Base-by-base conservation (phyloP, 2,888 invertebrate species). In the Caenorhabditis imperialis region DNA sequence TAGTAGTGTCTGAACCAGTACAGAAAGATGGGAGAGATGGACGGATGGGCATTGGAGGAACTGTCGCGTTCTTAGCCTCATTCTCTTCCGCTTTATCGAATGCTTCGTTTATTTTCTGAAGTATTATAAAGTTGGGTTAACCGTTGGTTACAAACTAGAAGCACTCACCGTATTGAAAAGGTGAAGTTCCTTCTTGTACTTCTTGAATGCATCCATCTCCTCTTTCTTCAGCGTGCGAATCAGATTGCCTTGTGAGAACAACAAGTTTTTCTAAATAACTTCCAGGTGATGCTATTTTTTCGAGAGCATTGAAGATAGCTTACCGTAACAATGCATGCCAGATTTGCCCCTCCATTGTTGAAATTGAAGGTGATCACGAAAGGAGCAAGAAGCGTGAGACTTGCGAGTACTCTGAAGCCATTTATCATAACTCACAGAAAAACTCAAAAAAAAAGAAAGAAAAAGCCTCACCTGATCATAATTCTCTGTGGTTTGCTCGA, bases 211-310 rank as follows among this genome's bases (percentile, higher is more conserved):
- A 18, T 81, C 77, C 54, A 81, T 57, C 65, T 86, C 86, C 10
- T 77, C 74, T 47, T 73, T 75, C 27, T 77, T 82, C 62, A 86
- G 54, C 10, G 84, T 79, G 4, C 86, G 80, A 45, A 86, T 85
- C 40, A 77, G 79, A 44, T 85, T 84, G 14, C 86, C 86, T 54
- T 84, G 81, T 12, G 86, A 86, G 67, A 79, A 86, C 6, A 86
- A 61, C 37, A 83, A 71, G 27, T 81, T 84, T 50, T 82, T 85
- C 85, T 85, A 51, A 45, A 81, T 63, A 58, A 45, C 22, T 35
- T 6, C 42, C 18, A 48, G 25, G 42, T 54, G 12, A 35, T 27
- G 27, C 45, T 14, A 6, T n/a, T n/a, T n/a, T n/a, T n/a, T n/a
- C n/a, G n/a, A n/a, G n/a, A n/a, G n/a, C n/a, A 35, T 3, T 23